These are phyloP conservation scores for Hyphantria cunea DNA, from an alignment of 1,140 invertebrate species.

Conservation along the genomic window DNA sequence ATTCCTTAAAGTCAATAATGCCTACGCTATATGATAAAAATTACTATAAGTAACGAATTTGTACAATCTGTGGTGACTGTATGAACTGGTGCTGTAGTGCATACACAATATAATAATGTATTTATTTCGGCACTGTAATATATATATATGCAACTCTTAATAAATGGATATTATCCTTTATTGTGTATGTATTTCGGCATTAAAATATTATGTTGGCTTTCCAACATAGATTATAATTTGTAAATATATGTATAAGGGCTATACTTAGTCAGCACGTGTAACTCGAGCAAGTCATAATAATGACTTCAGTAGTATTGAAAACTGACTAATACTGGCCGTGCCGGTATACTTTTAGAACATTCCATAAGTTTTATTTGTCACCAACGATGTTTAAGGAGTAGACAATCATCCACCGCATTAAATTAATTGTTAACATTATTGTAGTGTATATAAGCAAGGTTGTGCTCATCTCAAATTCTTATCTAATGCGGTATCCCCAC, in stretches of 20 bases:
- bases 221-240: background rate
- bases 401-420: slow-evolving; percentile 26
- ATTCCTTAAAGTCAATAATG: too few relatives aligned
- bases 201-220: background rate
- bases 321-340: slow-evolving; percentile 4
- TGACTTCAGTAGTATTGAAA: too few relatives aligned
- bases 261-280: too few relatives aligned
- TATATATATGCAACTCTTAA: background rate
- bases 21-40: too few relatives aligned
- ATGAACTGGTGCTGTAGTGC: background rate
- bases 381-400: slow-evolving; percentile 26
- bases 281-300: too few relatives aligned
- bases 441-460: slow-evolving; percentile 16
- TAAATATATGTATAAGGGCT: background rate
- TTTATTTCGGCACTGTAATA: background rate
- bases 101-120: background rate
- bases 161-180: background rate
- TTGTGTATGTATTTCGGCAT: background rate
- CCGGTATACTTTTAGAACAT: slow-evolving; percentile 28
- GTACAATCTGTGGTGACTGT: too few relatives aligned
- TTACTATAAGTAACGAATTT: too few relatives aligned
- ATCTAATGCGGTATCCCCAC: slow-evolving; percentile 4
- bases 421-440: slow-evolving; percentile 15
- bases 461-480: slow-evolving; percentile 19
- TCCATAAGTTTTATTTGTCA: slow-evolving; percentile 23